phyloP scores from a whole-genome alignment of 1,140 invertebrate genomes.

The Nebria ingens region DNA sequence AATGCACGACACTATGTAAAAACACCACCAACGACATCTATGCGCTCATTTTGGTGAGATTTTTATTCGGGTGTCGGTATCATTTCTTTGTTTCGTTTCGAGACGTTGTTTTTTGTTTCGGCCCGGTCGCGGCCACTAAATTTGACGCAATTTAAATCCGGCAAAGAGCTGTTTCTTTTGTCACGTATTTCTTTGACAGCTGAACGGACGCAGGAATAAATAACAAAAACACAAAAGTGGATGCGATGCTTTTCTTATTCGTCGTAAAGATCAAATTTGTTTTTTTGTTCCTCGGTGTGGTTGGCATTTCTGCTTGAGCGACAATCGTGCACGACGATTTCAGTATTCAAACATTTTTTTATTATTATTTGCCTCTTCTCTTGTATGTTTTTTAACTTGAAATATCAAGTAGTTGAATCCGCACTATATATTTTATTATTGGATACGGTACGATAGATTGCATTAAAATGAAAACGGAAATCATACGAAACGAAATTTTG shows the following conservation, averaged over 20 bases:
- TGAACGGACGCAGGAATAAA: background rate
- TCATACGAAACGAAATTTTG: no score
- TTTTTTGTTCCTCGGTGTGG: background rate
- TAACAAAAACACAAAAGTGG: background rate
- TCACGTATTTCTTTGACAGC: background rate
- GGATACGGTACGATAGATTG: no score
- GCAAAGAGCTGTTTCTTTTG: constrained; percentile 5
- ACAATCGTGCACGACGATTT: background rate
- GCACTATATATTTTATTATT: no score
- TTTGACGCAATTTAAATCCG: constrained; percentile 4
- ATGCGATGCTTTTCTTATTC: background rate
- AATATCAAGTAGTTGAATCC: no score
- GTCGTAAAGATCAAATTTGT: background rate
- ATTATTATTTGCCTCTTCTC: no score
- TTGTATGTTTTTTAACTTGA: no score
- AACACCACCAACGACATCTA: background rate
- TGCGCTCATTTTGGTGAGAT: background rate
- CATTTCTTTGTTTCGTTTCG: background rate
- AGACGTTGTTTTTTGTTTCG: background rate
- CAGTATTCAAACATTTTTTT: background rate
- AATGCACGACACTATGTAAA: constrained; percentile 1
- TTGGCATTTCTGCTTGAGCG: background rate
- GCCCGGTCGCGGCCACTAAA: background rate
- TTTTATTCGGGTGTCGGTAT: background rate
- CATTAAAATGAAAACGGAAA: no score